Conservation (phyloP, 2,888 invertebrate genomes). For the Branchipolynoe longqiensis region DNA sequence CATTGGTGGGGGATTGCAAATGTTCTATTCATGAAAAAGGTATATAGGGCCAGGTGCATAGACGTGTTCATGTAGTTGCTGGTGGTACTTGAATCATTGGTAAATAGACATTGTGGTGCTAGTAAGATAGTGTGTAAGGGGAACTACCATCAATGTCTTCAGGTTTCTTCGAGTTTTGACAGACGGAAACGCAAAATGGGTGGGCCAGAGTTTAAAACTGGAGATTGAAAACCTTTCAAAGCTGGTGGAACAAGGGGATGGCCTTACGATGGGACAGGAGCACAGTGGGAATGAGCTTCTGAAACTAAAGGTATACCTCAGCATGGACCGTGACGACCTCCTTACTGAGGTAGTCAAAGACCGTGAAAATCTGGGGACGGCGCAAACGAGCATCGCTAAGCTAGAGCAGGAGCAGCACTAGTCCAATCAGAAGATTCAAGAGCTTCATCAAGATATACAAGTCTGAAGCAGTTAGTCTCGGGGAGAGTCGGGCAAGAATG, state of each 20-base stretch:
- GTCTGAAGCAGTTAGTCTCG: slow-evolving; percentile 81
- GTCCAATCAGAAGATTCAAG: slow-evolving; percentile 78
- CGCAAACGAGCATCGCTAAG: slow-evolving; percentile 72
- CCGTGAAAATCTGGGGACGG: slow-evolving; percentile 77
- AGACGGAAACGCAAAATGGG: no score
- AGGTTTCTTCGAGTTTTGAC: no score
- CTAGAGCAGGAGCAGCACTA: slow-evolving; percentile 77
- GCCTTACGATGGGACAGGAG: slow-evolving; percentile 83
- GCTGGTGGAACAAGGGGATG: slow-evolving; percentile 87
- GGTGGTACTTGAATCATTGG: no score
- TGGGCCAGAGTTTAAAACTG: no score
- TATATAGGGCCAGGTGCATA: no score
- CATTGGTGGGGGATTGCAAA: no score
- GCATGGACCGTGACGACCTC: slow-evolving; percentile 86
- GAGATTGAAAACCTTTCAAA: slow-evolving; percentile 87
- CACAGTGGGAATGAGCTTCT: slow-evolving; percentile 82
- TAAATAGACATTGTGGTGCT: no score
- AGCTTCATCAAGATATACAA: slow-evolving; percentile 81
- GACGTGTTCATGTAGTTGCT: no score
- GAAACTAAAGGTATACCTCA: slow-evolving; percentile 85
- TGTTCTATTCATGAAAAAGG: no score
- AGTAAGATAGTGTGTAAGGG: no score
- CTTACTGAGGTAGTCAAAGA: slow-evolving; percentile 79
- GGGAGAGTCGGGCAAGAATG: slow-evolving; percentile 82
- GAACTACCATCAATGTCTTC: no score